Conservation (phyloP, 2,888 invertebrate genomes). For the Ichneumoninae sp. region DNA sequence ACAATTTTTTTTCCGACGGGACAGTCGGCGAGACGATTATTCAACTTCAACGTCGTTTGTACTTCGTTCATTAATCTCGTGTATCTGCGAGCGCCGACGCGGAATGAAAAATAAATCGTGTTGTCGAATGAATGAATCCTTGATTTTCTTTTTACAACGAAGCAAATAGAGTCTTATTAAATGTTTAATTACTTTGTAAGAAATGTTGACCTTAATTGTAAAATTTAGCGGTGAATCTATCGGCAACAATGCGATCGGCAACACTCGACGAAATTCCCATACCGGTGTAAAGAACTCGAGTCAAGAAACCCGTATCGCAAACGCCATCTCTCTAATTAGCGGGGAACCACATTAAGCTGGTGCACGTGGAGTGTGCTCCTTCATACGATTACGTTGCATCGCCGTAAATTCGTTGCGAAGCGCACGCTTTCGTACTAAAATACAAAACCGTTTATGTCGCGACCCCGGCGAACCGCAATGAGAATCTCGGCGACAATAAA, state of each 20-base stretch:
- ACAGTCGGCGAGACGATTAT: background rate
- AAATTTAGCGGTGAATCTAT: background rate
- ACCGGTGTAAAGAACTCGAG: background rate
- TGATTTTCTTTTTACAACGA: background rate
- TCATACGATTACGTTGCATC: conserved; percentile 80
- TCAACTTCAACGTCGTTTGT: background rate
- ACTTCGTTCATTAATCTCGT: conserved; percentile 1
- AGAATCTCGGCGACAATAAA: conserved; percentile 79
- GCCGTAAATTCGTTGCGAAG: conserved; percentile 80
- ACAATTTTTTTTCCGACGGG: background rate
- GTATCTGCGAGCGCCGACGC: background rate
- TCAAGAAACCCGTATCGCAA: background rate
- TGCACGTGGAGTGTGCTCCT: conserved; percentile 69
- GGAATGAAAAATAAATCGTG: background rate
- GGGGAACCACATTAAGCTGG: conserved; percentile 76
- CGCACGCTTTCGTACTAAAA: conserved; percentile 73
- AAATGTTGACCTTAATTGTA: background rate
- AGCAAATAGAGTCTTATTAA: background rate
- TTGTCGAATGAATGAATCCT: background rate
- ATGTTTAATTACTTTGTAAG: background rate
- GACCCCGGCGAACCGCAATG: conserved; percentile 57
- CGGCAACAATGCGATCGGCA: background rate
- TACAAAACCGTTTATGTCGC: background rate
- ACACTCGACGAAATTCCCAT: conserved; percentile 2
- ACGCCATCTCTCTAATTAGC: conserved; percentile 77